phyloP scores from a whole-genome alignment of 2,888 invertebrate genomes.

The Brenthis daphne region DNA sequence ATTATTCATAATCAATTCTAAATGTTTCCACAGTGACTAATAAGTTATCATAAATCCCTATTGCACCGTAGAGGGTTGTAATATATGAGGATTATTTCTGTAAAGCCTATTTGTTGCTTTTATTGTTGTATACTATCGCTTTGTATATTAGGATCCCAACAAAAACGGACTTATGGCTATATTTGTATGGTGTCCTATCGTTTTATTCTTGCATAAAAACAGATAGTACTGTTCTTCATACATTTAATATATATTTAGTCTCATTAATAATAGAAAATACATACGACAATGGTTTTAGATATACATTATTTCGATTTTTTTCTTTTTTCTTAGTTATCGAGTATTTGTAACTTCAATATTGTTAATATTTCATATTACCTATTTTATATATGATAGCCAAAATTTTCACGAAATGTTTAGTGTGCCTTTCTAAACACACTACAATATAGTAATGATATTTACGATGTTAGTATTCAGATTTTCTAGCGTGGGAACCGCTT shows the following conservation, averaged over 20 bases:
- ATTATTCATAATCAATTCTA: conserved; percentile 74
- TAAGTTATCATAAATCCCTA: conserved; percentile 75
- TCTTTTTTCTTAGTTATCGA: neutral
- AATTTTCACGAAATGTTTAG: conserved; percentile 1
- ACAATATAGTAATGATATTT: conserved; percentile 19
- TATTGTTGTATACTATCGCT: conserved; percentile 44
- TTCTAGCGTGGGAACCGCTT: conserved; percentile 13
- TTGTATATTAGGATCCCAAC: conserved; percentile 38
- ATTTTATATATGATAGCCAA: conserved; percentile 1
- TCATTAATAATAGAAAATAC: conserved; percentile 7
- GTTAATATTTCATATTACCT: neutral
- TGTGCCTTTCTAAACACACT: neutral
- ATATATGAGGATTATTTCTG: conserved; percentile 69
- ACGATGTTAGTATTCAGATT: conserved; percentile 15
- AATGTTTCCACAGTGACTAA: conserved; percentile 76
- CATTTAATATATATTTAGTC: conserved; percentile 1
- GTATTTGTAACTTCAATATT: neutral
- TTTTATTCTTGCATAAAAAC: conserved; percentile 22
- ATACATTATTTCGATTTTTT: conserved; percentile 11
- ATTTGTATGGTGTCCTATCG: conserved; percentile 28
- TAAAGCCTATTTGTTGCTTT: conserved; percentile 58
- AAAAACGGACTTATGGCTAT: conserved; percentile 37
- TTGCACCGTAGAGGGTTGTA: conserved; percentile 73
- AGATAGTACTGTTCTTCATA: conserved; percentile 10
- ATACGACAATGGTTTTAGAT: neutral